Base-by-base conservation (phyloP, 2,888 invertebrate species). In the Nomada lathburiana region DNA sequence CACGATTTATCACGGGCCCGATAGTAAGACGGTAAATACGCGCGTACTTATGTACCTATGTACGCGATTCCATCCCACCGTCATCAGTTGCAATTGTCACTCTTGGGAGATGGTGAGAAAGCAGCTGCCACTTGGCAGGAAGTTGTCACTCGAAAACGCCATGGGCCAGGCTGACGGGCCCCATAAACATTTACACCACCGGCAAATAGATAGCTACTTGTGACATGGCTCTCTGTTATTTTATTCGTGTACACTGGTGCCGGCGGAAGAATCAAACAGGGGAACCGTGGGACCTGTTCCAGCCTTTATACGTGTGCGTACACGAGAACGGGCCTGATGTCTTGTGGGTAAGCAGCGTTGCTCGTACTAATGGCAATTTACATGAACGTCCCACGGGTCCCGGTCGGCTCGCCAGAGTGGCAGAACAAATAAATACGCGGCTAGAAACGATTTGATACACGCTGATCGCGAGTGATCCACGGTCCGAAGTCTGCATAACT, bases 91-190 rank as follows among this genome's bases (percentile, higher is more conserved):
- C 81, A 86, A 87, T 87, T 85, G 87, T 76, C 85, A 67, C 76
- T 74, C 55, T 10, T 52, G 62, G 29, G 53, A 70, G 82, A 70
- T 76, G 86, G 80, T 86, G 88, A 86, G 86, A 84, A 84, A 79
- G 80, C 86, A 82, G 80, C 82, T 82, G 87, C 76, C 70, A 60
- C 71, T 71, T 75, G 86, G 29, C 85, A 88, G 88, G 87, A 88
- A 88, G 83, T 80, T 80, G 85, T 85, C 88, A 88, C 85, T 88
- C 88, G 88, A 86, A 86, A 84, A 86, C 77, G 65, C 70, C 76
- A 55, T 83, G 80, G 78, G 71, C 76, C 76, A 85, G 76, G 71
- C 59, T 71, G 87, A 85, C 73, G 80, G 83, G 67, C 68, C 76
- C 74, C 85, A 85, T 85, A 85, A 86, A 87, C 83, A 83, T 87